Percentiles rank a stretch among this genome's conserved stretches.
Evolutionary conservation across 2,797 vertebrate genomes (phyloP).

Genomic region (Oreochromis mossambicus): DNA sequence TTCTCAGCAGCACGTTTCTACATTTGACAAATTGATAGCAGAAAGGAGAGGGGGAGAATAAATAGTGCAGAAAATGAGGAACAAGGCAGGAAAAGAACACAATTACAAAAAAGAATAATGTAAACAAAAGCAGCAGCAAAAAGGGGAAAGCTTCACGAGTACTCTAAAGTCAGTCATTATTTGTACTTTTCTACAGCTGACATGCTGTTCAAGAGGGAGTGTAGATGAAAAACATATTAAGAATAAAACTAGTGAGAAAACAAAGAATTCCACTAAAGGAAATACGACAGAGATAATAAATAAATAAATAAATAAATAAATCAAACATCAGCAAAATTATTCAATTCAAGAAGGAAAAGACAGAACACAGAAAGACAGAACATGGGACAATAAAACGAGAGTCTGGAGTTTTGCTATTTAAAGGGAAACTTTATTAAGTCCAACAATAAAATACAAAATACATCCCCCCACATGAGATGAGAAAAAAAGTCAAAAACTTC

Average conservation of each 20-base stretch:
- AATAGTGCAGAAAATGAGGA: background rate
- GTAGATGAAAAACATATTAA: background rate
- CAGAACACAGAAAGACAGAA: background rate
- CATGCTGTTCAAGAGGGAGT: background rate
- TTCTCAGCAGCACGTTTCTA: background rate
- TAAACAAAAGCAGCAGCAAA: background rate
- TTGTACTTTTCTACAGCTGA: background rate
- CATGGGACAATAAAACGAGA: background rate
- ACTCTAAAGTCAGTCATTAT: background rate
- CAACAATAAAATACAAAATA: conserved; percentile 60
- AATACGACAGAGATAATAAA: background rate
- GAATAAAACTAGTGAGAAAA: background rate
- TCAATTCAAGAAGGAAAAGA: background rate
- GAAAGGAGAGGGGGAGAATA: background rate
- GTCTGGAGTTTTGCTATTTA: background rate
- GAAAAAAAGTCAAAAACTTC: conserved; percentile 6
- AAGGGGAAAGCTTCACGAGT: background rate
- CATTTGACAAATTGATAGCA: background rate
- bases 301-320: background rate
- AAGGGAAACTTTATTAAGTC: conserved; percentile 59
- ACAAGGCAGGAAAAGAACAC: background rate
- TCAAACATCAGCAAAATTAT: background rate
- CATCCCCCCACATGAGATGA: background rate
- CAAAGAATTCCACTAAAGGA: rapidly evolving
- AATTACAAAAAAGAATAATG: background rate